Conservation (phyloP, 1,140 invertebrate species). For the Cephus cinctus region DNA sequence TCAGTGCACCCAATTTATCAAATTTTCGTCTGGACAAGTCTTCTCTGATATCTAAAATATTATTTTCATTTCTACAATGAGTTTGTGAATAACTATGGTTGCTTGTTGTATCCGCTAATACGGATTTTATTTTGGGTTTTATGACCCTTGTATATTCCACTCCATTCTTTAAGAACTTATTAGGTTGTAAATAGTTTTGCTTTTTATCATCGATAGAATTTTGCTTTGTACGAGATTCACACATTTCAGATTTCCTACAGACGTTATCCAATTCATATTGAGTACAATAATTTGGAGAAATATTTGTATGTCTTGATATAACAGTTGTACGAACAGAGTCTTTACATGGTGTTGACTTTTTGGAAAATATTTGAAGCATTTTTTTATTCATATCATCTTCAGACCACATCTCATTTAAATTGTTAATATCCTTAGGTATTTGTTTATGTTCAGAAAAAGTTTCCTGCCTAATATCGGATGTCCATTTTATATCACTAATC, state of each 20-base stretch:
- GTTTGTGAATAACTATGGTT: slow-evolving; percentile 43
- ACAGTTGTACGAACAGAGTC: slow-evolving; percentile 20
- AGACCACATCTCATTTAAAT: too few relatives aligned
- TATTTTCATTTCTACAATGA: slow-evolving; percentile 48
- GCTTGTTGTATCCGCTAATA: slow-evolving; percentile 44
- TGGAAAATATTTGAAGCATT: background rate
- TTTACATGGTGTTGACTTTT: background rate
- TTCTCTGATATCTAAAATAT: slow-evolving; percentile 24
- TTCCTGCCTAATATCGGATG: too few relatives aligned
- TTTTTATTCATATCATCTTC: too few relatives aligned
- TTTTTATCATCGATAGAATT: background rate
- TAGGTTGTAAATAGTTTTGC: background rate
- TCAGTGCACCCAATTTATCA: slow-evolving; percentile 1
- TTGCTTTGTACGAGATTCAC: background rate
- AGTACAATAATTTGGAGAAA: slow-evolving; percentile 37
- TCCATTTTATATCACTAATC: too few relatives aligned
- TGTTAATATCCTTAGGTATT: too few relatives aligned
- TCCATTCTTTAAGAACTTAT: slow-evolving; percentile 23
- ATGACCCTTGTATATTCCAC: slow-evolving; percentile 53
- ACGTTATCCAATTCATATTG: slow-evolving; percentile 37
- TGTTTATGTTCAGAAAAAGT: too few relatives aligned
- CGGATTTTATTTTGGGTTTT: slow-evolving; percentile 43
- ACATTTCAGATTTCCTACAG: slow-evolving; percentile 3
- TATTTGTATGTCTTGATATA: slow-evolving; percentile 25
- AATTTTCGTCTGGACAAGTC: slow-evolving; percentile 20